Evolutionary conservation across 2,888 invertebrate genomes (phyloP).

Genomic region (Drosophila suboccidentalis): DNA sequence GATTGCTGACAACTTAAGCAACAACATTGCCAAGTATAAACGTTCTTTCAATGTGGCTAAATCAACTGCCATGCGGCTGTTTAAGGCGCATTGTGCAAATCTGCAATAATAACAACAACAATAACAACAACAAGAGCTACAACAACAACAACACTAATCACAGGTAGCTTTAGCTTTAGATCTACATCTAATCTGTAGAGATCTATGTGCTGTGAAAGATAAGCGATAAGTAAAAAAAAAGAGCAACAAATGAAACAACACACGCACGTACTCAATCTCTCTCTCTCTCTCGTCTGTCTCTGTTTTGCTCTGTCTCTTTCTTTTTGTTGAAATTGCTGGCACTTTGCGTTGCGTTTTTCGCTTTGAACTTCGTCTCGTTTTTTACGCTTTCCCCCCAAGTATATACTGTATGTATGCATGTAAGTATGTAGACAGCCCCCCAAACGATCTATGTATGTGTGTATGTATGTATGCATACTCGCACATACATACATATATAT

Average conservation of each 20-base stretch:
- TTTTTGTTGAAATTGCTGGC: slow-evolving; percentile 29
- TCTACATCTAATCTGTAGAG: slow-evolving; percentile 34
- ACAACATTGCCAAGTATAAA: slow-evolving; percentile 23
- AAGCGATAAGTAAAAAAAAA: slow-evolving; percentile 43
- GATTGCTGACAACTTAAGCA: slow-evolving; percentile 43
- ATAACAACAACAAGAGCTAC: background rate
- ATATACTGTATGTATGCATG: slow-evolving; percentile 33
- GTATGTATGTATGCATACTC: background rate
- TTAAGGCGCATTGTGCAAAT: slow-evolving; percentile 12
- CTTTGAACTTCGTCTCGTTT: slow-evolving; percentile 77
- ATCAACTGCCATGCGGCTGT: background rate
- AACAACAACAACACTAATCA: slow-evolving; percentile 6
- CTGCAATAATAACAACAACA: slow-evolving; percentile 12
- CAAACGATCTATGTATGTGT: background rate
- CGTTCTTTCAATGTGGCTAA: slow-evolving; percentile 4
- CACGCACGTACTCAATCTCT: slow-evolving; percentile 11
- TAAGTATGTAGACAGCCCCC: slow-evolving; percentile 37
- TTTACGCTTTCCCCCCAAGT: slow-evolving; percentile 50
- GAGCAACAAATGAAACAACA: slow-evolving; percentile 29
- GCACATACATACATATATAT: slow-evolving; percentile 32
- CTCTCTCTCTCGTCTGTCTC: background rate
- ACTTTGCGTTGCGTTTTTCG: slow-evolving; percentile 43
- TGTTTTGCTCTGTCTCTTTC: background rate
- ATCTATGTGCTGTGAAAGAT: slow-evolving; percentile 26
- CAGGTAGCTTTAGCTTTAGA: slow-evolving; percentile 20